Evolutionary conservation across 2,888 invertebrate genomes (phyloP).

Genomic region (Pseudoips prasinana): DNA sequence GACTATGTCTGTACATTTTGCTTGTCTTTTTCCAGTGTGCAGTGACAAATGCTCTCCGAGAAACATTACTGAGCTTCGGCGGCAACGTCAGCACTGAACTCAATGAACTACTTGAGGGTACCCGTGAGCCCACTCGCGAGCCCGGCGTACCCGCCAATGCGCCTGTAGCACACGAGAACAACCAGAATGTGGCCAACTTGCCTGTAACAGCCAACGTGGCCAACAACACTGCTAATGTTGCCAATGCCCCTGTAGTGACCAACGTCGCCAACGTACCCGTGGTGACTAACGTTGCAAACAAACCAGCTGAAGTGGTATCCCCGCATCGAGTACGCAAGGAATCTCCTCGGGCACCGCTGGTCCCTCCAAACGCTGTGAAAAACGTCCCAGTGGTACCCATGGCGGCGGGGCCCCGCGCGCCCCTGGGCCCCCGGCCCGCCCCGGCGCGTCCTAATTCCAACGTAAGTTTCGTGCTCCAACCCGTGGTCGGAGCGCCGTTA

Average conservation of each 20-base stretch:
- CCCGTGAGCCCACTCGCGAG: constrained; percentile 25
- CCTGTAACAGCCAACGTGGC: constrained; percentile 2
- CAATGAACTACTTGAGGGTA: constrained; percentile 49
- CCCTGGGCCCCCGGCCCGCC: constrained; percentile 25
- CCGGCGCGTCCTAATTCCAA: constrained; percentile 52
- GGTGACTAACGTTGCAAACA: not conserved
- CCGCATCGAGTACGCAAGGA: not conserved
- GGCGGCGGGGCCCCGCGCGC: constrained; percentile 12
- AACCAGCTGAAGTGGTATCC: not conserved
- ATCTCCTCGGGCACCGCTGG: constrained; percentile 18
- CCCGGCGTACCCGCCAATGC: constrained; percentile 17
- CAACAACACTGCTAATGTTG: not conserved
- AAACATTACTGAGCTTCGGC: constrained; percentile 72
- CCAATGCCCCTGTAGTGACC: not conserved
- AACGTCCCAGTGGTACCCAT: constrained; percentile 11
- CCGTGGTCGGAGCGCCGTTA: constrained; percentile 59
- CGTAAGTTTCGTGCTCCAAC: constrained; percentile 74
- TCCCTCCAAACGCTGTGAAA: constrained; percentile 10
- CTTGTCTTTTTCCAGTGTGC: constrained; percentile 54
- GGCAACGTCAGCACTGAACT: constrained; percentile 62
- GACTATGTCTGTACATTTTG: too few relatives aligned
- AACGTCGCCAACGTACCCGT: constrained; percentile 41
- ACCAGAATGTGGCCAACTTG: constrained; percentile 48
- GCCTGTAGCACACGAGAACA: constrained; percentile 40
- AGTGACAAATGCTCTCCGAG: constrained; percentile 71